Evolutionary conservation across 2,113 vertebrate genomes (phyloP), one percentile per base, ranked within the genome.

Genomic region (Nannobrachium achirus): DNA sequence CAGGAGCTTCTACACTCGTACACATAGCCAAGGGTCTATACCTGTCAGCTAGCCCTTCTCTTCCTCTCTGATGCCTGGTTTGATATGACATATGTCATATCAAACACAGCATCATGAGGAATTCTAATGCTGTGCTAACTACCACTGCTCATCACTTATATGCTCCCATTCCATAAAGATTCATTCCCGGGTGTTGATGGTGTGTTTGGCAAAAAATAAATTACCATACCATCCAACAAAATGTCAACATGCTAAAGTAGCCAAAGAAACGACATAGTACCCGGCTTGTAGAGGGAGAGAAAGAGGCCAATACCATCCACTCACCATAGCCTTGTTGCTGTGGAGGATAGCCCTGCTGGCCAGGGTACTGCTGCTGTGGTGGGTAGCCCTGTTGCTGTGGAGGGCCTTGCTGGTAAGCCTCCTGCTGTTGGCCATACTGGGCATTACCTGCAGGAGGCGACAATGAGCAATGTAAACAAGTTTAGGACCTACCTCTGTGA

Each of bases 361-460:
- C 94, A 2, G 96, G 96, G 69, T 98, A 98, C 83, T 95, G 95
- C 82, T 98, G 96, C 10, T 96, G 98, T 5, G 95, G 94, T 2
- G 95, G 94, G 40, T 98, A 98, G 38, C 94, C 95, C 86, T 97
- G 97, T 52, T 97, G 96, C 52, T 97, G 96, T 4, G 97, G 95
- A 4, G 98, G 96, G 78, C 95, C 97, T 91, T 98, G 93, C 83
- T 92, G 98, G 88, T 99, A 99, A 0, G 98, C 91, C 78, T 99
- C 98, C 84, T 98, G 98, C 81, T 98, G 97, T 74, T 98, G 97
- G 82, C 93, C 93, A 25, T 99, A 99, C 49, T 98, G 98, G 0
- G 98, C 86, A 52, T 95, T 97, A 89, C 97, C 98, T 99, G 92
- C 64, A 91, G 86, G 73, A 66, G 38, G 86, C 16, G 79, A 71